phyloP scores from a whole-genome alignment of 2,888 invertebrate species.

The Oxyteleia sp. region DNA sequence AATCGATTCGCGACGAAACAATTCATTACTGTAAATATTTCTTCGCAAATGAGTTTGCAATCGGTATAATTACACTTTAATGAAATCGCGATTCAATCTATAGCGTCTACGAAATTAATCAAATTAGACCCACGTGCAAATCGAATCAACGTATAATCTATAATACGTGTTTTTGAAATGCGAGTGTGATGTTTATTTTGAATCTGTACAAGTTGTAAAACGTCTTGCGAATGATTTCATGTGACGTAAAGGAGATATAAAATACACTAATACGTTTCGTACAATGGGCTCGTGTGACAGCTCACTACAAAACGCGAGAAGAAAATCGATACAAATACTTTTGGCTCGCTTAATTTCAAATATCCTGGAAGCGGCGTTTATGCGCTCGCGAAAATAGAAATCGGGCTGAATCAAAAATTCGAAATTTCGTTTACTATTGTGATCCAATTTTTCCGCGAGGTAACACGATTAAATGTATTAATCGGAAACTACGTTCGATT shows the following conservation, averaged over 20 bases:
- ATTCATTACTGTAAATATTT: conserved; percentile 3
- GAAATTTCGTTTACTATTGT: too few species aligned
- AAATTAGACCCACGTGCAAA: not conserved
- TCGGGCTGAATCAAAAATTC: not conserved
- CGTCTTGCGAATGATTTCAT: conserved; percentile 15
- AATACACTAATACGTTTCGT: conserved; percentile 32
- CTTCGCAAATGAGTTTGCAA: conserved; percentile 22
- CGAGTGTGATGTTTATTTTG: conserved; percentile 22
- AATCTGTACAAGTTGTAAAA: conserved; percentile 15
- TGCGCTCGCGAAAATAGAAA: not conserved
- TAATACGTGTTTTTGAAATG: not conserved
- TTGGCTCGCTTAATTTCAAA: conserved; percentile 23
- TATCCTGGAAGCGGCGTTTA: conserved; percentile 14
- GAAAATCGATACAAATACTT: conserved; percentile 36
- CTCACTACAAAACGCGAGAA: not conserved
- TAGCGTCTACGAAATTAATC: not conserved
- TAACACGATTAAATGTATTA: not conserved
- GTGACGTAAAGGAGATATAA: conserved; percentile 26
- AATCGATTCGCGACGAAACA: conserved; percentile 3
- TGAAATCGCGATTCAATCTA: not conserved
- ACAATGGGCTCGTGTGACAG: conserved; percentile 22
- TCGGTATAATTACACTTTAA: not conserved
- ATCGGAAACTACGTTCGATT: not conserved
- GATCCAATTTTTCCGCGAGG: not conserved
- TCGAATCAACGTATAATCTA: not conserved